These are phyloP conservation scores for Coilia nasus DNA, from an alignment of 2,797 vertebrate species.

Conservation along the genomic window DNA sequence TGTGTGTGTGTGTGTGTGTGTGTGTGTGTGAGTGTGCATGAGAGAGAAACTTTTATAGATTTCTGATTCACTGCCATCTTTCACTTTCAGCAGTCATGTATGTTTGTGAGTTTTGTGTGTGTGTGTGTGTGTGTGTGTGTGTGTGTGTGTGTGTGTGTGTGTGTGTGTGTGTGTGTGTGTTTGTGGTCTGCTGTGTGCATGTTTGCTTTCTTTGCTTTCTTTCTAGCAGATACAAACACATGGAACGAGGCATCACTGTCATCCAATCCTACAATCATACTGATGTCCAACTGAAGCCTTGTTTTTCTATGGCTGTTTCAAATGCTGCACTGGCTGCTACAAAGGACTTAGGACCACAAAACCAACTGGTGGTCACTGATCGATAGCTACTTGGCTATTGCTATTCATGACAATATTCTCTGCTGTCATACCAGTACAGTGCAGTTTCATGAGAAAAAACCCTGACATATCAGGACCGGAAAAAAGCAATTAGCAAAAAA, in stretches of 20 bases:
- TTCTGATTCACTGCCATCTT: too few relatives aligned
- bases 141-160: constrained; percentile 9
- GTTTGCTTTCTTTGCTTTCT: constrained; percentile 9
- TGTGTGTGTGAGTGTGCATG: too few relatives aligned
- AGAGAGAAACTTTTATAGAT: too few relatives aligned
- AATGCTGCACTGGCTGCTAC: background rate
- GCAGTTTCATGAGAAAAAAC: background rate
- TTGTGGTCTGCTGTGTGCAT: background rate
- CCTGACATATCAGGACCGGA: background rate
- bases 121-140: background rate
- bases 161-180: background rate
- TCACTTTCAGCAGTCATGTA: too few relatives aligned
- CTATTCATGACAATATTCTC: background rate
- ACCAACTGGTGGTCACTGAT: background rate
- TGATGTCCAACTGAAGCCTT: background rate
- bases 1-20: background rate
- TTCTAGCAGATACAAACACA: constrained; percentile 4
- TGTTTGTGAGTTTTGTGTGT: background rate
- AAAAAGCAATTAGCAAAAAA: constrained; percentile 1
- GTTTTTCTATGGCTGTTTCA: background rate
- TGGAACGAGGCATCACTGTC: background rate
- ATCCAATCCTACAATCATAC: background rate
- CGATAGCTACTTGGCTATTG: background rate
- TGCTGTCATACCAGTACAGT: background rate
- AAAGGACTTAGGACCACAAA: background rate